Conservation (phyloP, 2,113 vertebrate genomes). For the Saimiri boliviensis region DNA sequence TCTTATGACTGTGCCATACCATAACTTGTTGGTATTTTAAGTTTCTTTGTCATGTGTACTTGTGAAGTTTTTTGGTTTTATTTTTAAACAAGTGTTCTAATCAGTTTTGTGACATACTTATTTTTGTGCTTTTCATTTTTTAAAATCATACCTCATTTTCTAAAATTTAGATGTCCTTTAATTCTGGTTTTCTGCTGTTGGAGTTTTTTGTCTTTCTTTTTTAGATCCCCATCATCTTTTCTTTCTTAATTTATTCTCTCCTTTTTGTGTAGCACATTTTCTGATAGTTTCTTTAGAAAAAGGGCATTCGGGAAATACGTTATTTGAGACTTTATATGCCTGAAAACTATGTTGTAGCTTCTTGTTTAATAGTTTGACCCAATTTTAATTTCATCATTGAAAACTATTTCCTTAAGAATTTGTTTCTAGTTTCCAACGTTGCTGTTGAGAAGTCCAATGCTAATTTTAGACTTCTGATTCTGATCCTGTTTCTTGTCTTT, state of each 20-base stretch:
- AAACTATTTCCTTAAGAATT: not conserved
- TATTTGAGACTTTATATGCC: slow-evolving; percentile 1
- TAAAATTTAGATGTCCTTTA: not conserved
- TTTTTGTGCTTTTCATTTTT: slow-evolving; percentile 23
- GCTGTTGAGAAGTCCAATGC: not conserved
- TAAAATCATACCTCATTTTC: not conserved
- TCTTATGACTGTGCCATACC: not conserved
- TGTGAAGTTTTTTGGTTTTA: not conserved
- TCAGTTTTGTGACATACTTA: not conserved
- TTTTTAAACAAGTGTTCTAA: not conserved
- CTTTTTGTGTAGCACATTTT: not conserved
- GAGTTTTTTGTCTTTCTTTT: not conserved
- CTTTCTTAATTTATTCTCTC: not conserved
- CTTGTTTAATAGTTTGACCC: not conserved
- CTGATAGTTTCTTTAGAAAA: not conserved
- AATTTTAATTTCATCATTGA: not conserved
- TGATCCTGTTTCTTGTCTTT: not conserved
- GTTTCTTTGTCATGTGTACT: not conserved
- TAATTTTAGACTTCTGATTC: not conserved
- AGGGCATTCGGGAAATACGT: not conserved
- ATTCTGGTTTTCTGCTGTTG: not conserved
- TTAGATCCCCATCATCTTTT: not conserved
- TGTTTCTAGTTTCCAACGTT: not conserved
- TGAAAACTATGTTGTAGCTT: not conserved
- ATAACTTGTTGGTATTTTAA: not conserved